These are phyloP conservation scores for Drosophila orena DNA, from an alignment of 1,140 invertebrate species.

Conservation along the genomic window DNA sequence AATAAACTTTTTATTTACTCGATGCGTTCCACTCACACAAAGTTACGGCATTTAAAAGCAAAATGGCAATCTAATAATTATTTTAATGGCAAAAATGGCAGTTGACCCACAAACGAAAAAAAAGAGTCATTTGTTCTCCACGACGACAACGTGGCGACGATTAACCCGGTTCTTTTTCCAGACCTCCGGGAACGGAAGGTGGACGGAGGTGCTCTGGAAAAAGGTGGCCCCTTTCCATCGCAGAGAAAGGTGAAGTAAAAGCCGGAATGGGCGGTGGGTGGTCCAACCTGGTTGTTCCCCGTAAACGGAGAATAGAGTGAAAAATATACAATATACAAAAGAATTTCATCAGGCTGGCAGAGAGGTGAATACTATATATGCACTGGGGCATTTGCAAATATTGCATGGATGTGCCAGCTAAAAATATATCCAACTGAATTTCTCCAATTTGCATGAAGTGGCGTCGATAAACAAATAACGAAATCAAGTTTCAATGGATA, in stretches of 20 bases:
- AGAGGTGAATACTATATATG: neutral
- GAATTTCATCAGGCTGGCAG: constrained; percentile 13
- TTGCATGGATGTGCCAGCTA: constrained; percentile 34
- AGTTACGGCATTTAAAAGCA: constrained; percentile 17
- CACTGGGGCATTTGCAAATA: neutral
- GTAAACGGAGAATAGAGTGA: neutral
- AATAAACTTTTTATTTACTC: neutral
- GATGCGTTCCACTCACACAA: neutral
- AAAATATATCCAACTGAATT: constrained; percentile 21
- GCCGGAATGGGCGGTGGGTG: constrained; percentile 16
- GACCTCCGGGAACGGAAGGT: constrained; percentile 20
- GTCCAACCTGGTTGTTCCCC: constrained; percentile 11
- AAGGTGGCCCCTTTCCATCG: neutral
- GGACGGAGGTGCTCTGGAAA: constrained; percentile 2
- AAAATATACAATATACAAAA: neutral
- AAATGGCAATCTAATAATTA: constrained; percentile 58
- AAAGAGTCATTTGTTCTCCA: constrained; percentile 35
- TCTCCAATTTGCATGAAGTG: constrained; percentile 20
- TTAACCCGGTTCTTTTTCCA: constrained; percentile 37
- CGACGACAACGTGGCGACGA: constrained; percentile 32
- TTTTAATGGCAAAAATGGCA: constrained; percentile 65
- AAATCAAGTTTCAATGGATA: constrained; percentile 28
- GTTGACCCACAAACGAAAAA: constrained; percentile 46
- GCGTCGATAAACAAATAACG: constrained; percentile 22
- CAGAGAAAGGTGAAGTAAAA: constrained; percentile 24